Base-by-base conservation (phyloP, 2,888 invertebrate genomes). In the Clunio marinus region DNA sequence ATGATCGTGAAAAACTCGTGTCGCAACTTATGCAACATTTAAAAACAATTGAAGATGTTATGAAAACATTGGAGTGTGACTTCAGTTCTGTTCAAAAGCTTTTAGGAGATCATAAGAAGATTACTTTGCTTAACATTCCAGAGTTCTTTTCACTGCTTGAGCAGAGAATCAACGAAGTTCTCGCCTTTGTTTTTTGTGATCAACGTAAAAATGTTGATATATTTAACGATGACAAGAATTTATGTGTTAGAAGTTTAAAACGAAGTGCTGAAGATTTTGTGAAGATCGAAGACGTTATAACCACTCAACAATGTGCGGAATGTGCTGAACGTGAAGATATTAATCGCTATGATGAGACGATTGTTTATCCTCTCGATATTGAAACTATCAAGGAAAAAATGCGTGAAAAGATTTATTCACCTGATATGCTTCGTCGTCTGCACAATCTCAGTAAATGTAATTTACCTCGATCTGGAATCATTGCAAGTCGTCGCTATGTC, bases 61-160 rank as follows among this genome's bases (percentile, higher is more conserved):
- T 77, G 69, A 80, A 81, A 32, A 73, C 82, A 58, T 78, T 82
- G 13, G 77, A 78, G 72, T 81, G 83, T 62, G 82, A 84, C 74
- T 74, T 76, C 68, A 74, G 80, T 15, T 82, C 85, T 59, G 72
- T 83, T 59, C 70, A 82, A 68, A 72, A 83, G 0, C 75, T 83
- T 13, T 74, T 85, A 45, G 79, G 86, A n/a, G 77, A 84, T 77
- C 77, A 87, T 77, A 77, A 80, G 71, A 78, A 83, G 72, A 76
- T 88, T 73, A 78, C 86, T 76, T 79, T 80, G 45, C 81, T 82
- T 75, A 84, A 84, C 73, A 80, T 83, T 1, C 72, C 76, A 20
- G 80, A 81, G 69, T 84, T 83, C 73, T 75, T 84, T 0, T 77
- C 77, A 69, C 78, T 84, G 20, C 73, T 84, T 2, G 84, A 84